phyloP scores from a whole-genome alignment of 2,797 vertebrate genomes.

The Clarias platycephalus region DNA sequence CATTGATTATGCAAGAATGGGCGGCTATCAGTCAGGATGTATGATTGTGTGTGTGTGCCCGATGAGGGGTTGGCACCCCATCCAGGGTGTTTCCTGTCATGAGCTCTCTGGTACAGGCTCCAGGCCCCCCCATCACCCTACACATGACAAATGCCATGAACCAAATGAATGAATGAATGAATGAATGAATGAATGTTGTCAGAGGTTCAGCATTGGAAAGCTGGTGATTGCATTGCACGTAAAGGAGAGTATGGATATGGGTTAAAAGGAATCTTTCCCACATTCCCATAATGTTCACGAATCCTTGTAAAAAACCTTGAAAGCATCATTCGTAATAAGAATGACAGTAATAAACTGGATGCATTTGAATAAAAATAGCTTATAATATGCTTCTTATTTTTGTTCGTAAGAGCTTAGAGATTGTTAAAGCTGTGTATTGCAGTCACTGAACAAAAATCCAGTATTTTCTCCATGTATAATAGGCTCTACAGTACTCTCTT shows the following conservation, averaged over 20 bases:
- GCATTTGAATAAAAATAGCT: not conserved
- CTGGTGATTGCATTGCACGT: not conserved
- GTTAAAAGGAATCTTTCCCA: not conserved
- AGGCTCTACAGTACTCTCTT: no score
- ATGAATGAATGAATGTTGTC: not conserved
- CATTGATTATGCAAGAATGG: no score
- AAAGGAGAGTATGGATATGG: not conserved
- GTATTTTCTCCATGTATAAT: no score
- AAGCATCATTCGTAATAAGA: not conserved
- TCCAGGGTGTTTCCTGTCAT: no score
- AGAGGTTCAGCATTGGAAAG: slow-evolving; percentile 21
- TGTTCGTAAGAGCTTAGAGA: not conserved
- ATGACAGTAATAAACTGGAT: not conserved
- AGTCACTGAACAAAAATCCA: no score
- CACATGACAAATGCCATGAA: no score
- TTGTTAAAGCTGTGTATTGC: not conserved
- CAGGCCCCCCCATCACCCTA: no score
- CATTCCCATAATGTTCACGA: not conserved
- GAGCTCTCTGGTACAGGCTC: no score
- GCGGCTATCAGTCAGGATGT: no score
- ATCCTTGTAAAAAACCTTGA: not conserved
- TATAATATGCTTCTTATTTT: not conserved
- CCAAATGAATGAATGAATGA: no score
- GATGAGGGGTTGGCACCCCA: no score
- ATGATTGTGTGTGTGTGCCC: no score